Evolutionary conservation across 2,113 vertebrate genomes (phyloP).

Genomic region (Apistogramma diplotaenia): DNA sequence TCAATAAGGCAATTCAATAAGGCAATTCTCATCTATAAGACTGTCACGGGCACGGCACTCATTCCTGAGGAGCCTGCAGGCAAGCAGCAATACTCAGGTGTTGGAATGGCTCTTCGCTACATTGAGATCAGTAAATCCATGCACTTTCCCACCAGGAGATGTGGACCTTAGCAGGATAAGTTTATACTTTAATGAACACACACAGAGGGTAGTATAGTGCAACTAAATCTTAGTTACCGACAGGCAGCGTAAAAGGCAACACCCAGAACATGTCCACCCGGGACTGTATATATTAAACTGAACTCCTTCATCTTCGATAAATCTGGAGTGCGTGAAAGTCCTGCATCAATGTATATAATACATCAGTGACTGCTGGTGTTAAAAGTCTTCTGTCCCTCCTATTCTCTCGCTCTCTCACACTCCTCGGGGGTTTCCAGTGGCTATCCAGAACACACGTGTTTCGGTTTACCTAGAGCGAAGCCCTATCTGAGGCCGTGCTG

Average conservation of each 20-base stretch:
- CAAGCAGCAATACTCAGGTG: slow-evolving; percentile 6
- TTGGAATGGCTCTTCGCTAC: slow-evolving; percentile 21
- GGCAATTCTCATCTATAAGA: slow-evolving; percentile 35
- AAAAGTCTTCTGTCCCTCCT: slow-evolving; percentile 37
- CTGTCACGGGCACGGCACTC: slow-evolving; percentile 4
- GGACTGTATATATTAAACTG: neutral
- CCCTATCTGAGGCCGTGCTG: slow-evolving; percentile 46
- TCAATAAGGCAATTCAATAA: slow-evolving; percentile 48
- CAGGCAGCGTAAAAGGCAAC: slow-evolving; percentile 4
- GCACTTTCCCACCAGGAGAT: neutral
- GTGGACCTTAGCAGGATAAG: slow-evolving; percentile 7
- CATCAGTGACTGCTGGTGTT: slow-evolving; percentile 35
- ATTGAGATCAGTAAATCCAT: slow-evolving; percentile 35
- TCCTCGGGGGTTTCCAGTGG: slow-evolving; percentile 53
- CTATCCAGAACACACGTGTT: slow-evolving; percentile 70
- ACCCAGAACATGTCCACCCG: neutral
- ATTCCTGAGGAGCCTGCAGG: slow-evolving; percentile 30
- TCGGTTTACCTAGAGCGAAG: slow-evolving; percentile 70
- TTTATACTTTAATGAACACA: slow-evolving; percentile 15
- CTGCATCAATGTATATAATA: slow-evolving; percentile 43
- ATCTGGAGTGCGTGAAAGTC: slow-evolving; percentile 28
- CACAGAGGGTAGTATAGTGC: neutral
- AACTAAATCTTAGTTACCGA: slow-evolving; percentile 15
- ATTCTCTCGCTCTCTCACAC: neutral
- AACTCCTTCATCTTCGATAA: slow-evolving; percentile 3